These are phyloP conservation scores for Embidobia sp. DNA, from an alignment of 2,888 invertebrate species.

Conservation along the genomic window DNA sequence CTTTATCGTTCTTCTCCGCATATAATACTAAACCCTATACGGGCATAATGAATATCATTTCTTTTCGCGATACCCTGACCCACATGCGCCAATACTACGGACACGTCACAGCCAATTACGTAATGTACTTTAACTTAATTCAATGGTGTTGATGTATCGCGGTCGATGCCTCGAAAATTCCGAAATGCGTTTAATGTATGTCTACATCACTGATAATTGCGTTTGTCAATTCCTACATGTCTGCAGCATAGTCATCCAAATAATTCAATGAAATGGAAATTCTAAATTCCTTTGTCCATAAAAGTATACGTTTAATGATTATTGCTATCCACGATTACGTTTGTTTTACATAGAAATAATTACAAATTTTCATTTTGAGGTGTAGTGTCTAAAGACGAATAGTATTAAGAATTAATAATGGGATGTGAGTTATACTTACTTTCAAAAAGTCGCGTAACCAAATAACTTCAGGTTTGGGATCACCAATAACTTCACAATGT, in stretches of 20 bases:
- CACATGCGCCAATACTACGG: constrained; percentile 72
- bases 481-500: constrained; percentile 93
- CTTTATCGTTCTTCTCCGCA: constrained; percentile 57
- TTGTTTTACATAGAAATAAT: too few species aligned
- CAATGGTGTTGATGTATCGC: constrained; percentile 42
- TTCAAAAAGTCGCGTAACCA: constrained; percentile 94
- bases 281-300: not conserved
- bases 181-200: constrained; percentile 3
- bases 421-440: constrained; percentile 82
- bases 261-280: not conserved
- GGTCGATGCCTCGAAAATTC: constrained; percentile 56
- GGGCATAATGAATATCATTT: constrained; percentile 80
- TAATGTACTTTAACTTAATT: constrained; percentile 56
- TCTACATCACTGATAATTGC: constrained; percentile 1
- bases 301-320: too few species aligned
- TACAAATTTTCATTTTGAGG: too few species aligned
- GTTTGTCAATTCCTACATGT: not conserved
- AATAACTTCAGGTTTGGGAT: constrained; percentile 93
- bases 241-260: not conserved
- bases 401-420: too few species aligned
- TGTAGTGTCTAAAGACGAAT: too few species aligned
- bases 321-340: too few species aligned
- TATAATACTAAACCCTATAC: constrained; percentile 75
- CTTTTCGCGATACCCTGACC: constrained; percentile 79
- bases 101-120: constrained; percentile 72